Evolutionary conservation across 2,113 vertebrate genomes (phyloP), one percentile per base, ranked within the genome.

Genomic region (Columba livia): DNA sequence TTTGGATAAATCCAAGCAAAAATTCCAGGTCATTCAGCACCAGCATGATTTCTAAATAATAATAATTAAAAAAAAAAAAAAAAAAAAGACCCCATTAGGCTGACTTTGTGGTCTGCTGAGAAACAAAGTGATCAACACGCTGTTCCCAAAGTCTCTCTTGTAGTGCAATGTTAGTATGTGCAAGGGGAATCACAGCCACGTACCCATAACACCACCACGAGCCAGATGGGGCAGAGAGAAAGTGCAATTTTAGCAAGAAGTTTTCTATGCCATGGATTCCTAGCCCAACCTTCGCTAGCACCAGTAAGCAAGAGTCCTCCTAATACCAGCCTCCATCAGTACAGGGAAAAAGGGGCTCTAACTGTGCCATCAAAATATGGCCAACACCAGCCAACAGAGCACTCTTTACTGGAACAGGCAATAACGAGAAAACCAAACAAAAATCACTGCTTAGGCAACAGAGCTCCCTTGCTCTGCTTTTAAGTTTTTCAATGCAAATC

Each of bases 91-190:
- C 91, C 69, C 56, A 1, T 79, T 90, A 83, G 86, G 29, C 60
- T 93, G 96, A 93, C 85, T 85, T 80, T 79, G 91, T 96, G 94
- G 83, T 92, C 56, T 65, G 91, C 66, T 89, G 89, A 81, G 87
- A 88, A 96, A 95, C 95, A 94, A 91, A 88, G 95, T 95, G 96
- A 97, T 97, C 96, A 97, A 97, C 94, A 96, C 94, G 3, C 95
- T 94, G 96, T 93, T 96, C 91, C 94, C 92, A 85, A 96, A 95
- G 94, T 94, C 82, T 96, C 94, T 96, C 94, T 94, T 93, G 91
- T 96, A 97, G 96, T 96, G 96, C 96, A 95, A 94, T 92, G 94
- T 92, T 95, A 90, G 77, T 93, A 83, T 96, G 90, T 92, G 88
- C 95, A 96, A 96, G 95, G 96, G 94, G 90, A 90, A 93, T 93